Evolutionary conservation across 2,888 invertebrate genomes (phyloP).

Genomic region (Lasioglossum figueresi): DNA sequence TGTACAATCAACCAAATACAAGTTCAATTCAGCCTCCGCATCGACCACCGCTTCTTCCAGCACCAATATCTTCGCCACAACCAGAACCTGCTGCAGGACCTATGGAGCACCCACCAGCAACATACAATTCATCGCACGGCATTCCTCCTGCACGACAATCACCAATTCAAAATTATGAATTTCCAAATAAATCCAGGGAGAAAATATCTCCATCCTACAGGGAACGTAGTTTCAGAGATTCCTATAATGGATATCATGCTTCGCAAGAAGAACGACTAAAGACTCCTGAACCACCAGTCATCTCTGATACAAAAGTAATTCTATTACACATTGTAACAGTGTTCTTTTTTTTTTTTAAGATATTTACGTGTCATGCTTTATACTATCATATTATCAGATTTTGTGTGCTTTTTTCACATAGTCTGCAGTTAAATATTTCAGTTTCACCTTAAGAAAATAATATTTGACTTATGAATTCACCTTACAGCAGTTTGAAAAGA

Average conservation of each 20-base stretch:
- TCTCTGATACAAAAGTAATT: constrained; percentile 82
- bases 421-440: constrained; percentile 21
- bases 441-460: constrained; percentile 48
- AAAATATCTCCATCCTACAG: constrained; percentile 54
- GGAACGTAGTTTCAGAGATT: constrained; percentile 52
- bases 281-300: constrained; percentile 83
- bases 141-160: constrained; percentile 44
- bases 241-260: constrained; percentile 67
- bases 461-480: constrained; percentile 54
- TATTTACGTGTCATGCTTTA: constrained; percentile 31
- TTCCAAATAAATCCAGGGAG: constrained; percentile 42
- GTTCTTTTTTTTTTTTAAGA: constrained; percentile 18
- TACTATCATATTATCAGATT: constrained; percentile 21
- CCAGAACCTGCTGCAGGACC: constrained; percentile 66
- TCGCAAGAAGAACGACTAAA: constrained; percentile 76
- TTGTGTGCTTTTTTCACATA: constrained; percentile 30
- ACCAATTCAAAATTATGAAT: constrained; percentile 52
- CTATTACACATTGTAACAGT: constrained; percentile 35
- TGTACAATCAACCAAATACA: constrained; percentile 75
- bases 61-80: constrained; percentile 66
- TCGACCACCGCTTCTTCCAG: constrained; percentile 56
- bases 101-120: constrained; percentile 59
- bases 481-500: constrained; percentile 82
- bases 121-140: constrained; percentile 49
- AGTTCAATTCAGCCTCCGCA: constrained; percentile 49